Percentiles rank a stretch among this genome's conserved stretches.
These are phyloP conservation scores for Manacus vitellinus DNA, from an alignment of 2,113 vertebrate species.

Conservation along the genomic window DNA sequence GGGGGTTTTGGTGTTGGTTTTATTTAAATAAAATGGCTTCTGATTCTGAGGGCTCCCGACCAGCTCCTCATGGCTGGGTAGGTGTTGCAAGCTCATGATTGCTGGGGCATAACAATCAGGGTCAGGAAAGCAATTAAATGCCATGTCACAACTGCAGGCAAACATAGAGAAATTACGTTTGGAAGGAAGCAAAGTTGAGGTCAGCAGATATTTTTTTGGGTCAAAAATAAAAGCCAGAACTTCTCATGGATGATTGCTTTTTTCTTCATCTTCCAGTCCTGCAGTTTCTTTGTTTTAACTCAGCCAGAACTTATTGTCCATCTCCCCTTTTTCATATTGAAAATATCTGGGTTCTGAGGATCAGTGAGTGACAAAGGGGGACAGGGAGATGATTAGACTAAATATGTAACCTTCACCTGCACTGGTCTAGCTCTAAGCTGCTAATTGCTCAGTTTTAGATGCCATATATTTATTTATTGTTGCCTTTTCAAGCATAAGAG, in stretches of 20 bases:
- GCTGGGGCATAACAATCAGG: constrained; percentile 8
- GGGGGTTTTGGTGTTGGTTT: background rate
- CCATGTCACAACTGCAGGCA: background rate
- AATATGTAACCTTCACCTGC: background rate
- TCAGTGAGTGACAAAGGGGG: background rate
- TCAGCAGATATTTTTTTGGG: constrained; percentile 11
- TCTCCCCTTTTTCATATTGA: background rate
- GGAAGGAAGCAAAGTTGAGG: constrained; percentile 5
- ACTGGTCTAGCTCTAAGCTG: background rate
- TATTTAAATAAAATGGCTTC: background rate
- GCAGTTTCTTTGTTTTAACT: background rate
- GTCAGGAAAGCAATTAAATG: constrained; percentile 17
- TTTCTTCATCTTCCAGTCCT: background rate
- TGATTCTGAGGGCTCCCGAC: background rate
- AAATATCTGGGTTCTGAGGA: background rate
- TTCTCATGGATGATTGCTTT: background rate
- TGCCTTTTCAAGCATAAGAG: background rate
- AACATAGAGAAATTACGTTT: background rate
- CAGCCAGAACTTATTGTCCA: background rate
- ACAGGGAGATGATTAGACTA: background rate
- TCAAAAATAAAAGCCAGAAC: constrained; percentile 12
- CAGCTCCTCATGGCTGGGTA: background rate
- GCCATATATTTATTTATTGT: background rate
- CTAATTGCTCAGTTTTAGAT: background rate
- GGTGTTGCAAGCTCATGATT: background rate